Evolutionary conservation across 2,888 invertebrate genomes (phyloP).

Genomic region (Nemotelus pantherinus): DNA sequence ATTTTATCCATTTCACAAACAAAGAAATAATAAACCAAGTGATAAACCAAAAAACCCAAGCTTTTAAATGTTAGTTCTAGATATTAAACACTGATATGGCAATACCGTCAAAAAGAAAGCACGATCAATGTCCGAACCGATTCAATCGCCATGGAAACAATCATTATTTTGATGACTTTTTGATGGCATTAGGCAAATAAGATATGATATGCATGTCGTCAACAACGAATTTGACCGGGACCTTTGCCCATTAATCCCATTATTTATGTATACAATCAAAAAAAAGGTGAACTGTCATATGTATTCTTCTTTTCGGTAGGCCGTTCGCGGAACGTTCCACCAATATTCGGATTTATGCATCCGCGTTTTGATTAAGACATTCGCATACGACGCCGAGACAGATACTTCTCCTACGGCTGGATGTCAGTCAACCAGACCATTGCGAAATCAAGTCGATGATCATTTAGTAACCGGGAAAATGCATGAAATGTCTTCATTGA

Average conservation of each 20-base stretch:
- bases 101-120: not conserved
- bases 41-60: no score
- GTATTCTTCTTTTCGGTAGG: constrained; percentile 26
- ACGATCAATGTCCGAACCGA: constrained; percentile 2
- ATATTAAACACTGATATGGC: not conserved
- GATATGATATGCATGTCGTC: constrained; percentile 49
- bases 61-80: no score
- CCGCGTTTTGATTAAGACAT: constrained; percentile 48
- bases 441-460: not conserved
- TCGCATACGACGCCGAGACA: constrained; percentile 26
- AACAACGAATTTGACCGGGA: not conserved
- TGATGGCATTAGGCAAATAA: constrained; percentile 48
- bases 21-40: no score
- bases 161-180: constrained; percentile 47
- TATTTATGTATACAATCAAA: constrained; percentile 52
- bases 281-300: constrained; percentile 46
- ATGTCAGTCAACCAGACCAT: not conserved
- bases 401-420: not conserved
- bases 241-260: constrained; percentile 46
- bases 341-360: constrained; percentile 49
- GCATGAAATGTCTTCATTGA: constrained; percentile 43
- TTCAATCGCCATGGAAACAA: constrained; percentile 20
- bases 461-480: constrained; percentile 30
- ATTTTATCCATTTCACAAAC: no score
- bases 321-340: constrained; percentile 10